phyloP scores from a whole-genome alignment of 2,888 invertebrate genomes.

The Drosophila mettleri region DNA sequence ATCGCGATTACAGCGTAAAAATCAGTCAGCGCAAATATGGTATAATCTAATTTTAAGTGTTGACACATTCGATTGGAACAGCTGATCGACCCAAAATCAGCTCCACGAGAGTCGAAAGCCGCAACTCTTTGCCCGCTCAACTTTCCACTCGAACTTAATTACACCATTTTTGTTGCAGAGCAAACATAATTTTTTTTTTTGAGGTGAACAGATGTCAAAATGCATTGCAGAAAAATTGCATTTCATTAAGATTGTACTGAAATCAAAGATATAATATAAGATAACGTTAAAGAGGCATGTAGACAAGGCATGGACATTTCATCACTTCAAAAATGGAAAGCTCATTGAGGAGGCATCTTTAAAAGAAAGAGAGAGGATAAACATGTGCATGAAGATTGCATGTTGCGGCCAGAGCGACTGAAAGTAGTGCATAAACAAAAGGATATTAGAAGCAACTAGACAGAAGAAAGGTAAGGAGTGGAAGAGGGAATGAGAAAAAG shows the following conservation, averaged over 20 bases:
- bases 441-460: neutral
- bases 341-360: neutral
- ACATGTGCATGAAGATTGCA: neutral
- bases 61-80: slow-evolving; percentile 66
- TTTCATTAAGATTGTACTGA: neutral
- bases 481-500: neutral
- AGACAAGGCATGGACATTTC: neutral
- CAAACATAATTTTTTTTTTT: neutral
- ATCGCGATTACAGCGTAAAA: slow-evolving; percentile 63
- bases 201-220: neutral
- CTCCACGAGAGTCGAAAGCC: neutral
- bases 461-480: neutral
- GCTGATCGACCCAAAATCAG: slow-evolving; percentile 38
- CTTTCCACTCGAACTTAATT: slow-evolving; percentile 4
- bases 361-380: neutral
- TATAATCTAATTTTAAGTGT: slow-evolving; percentile 83
- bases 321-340: neutral
- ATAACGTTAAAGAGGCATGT: neutral
- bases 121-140: slow-evolving; percentile 1
- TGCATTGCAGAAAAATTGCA: neutral
- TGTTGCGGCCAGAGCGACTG: neutral
- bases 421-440: neutral
- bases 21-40: slow-evolving; percentile 76
- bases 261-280: neutral
- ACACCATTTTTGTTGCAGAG: neutral